Base-by-base conservation (phyloP, 1,140 invertebrate genomes). In the Theocolax elegans region DNA sequence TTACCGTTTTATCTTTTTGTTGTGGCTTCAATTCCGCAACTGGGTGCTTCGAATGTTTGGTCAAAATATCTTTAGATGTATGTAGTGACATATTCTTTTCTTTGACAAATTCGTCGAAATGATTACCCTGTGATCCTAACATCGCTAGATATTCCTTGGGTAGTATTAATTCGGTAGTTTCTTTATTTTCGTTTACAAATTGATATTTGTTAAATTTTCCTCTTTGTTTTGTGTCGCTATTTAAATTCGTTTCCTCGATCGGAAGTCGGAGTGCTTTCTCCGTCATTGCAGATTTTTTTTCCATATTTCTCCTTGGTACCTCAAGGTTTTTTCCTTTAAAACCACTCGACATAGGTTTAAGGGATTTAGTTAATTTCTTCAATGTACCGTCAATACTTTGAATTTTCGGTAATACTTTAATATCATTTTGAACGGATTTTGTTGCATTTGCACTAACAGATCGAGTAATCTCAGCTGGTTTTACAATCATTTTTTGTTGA, bases 21-120 rank as follows among this genome's bases (percentile, higher is more conserved):
- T 13, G 38, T 0, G 46, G 3, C 29, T 51, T 49, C 0, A 23
- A 0, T 0, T 67, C 54, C 0, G 2, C 13, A 7, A 13, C 2
- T 2, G 9, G 1, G 1, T 29, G 25, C 29, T 10, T 17, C 0
- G 51, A 58, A 3, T 15, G 8, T n/a, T 69, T 69, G 1, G 40
- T 54, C 23, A 63, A 46, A 4, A 42, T 63, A 15, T 23, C 63
- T 40, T 12, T 40, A 4, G 44, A 44, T 19, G 44, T 67, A 4
- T 51, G 10, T 1, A 25, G 0, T 17, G 29, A 4, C 15, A 1
- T 12, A 6, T 25, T 23, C 2, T 40, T 48, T 19, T 59, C 13
- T 0, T 67, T 19, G 1, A 1, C 17, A 6, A 27, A 2, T 6
- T 60, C 19, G 31, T 35, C 10, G 31, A 6, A 35, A 35, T 35